Conservation (phyloP, 2,113 vertebrate species). For the Holacanthus passer region DNA sequence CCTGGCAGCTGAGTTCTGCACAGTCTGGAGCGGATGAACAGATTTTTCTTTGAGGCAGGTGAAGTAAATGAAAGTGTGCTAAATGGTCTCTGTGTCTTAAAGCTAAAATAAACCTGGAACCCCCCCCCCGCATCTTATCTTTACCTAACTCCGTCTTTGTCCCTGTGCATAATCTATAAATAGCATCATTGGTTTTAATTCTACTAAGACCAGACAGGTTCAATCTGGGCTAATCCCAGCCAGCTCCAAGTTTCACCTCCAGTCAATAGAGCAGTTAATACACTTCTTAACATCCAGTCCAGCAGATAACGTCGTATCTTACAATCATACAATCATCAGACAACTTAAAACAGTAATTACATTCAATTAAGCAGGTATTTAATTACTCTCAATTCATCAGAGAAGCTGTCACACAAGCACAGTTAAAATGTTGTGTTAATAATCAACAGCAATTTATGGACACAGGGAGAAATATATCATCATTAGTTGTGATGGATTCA, state of each 20-base stretch:
- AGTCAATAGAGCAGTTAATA: constrained; percentile 51
- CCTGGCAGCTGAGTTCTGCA: too few relatives aligned
- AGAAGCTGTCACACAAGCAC: background rate
- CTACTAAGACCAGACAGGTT: constrained; percentile 57
- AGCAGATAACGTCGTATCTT: background rate
- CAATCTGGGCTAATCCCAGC: constrained; percentile 60
- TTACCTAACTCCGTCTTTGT: background rate
- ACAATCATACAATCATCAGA: background rate
- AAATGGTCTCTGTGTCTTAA: too few relatives aligned
- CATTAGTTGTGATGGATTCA: background rate
- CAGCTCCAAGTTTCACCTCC: constrained; percentile 40
- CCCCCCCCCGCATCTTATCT: background rate
- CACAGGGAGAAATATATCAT: background rate
- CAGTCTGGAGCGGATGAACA: too few relatives aligned
- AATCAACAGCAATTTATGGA: background rate
- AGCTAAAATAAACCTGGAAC: background rate
- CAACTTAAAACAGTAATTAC: background rate
- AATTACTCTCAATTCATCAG: background rate
- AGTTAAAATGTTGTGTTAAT: background rate
- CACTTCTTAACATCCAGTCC: background rate
- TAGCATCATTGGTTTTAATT: constrained; percentile 47
- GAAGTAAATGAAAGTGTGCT: too few relatives aligned
- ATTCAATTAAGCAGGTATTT: background rate
- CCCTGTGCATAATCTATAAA: constrained; percentile 43
- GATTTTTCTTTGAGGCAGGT: too few relatives aligned